phyloP scores from a whole-genome alignment of 2,113 vertebrate genomes.

The Rhabdomys dilectus region DNA sequence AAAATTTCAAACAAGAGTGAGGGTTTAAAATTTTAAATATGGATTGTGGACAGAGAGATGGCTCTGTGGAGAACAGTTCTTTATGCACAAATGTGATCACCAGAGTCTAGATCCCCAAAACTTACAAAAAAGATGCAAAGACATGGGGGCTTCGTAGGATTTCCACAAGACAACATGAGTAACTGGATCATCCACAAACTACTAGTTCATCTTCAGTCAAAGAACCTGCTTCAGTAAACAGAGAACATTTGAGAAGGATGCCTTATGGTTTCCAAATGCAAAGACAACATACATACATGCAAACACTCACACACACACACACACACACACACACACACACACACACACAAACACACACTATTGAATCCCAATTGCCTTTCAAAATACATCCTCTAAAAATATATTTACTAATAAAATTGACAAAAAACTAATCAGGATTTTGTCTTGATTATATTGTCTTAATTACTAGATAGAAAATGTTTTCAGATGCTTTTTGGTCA shows the following conservation, averaged over 20 bases:
- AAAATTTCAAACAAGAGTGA: not conserved
- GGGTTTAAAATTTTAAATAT: not conserved
- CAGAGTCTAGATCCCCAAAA: not conserved
- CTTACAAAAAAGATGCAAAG: not conserved
- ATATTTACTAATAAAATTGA: not conserved
- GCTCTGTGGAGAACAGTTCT: not conserved
- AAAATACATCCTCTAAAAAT: not conserved
- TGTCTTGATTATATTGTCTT: slow-evolving; percentile 22
- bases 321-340: not conserved
- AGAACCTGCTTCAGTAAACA: too few species aligned
- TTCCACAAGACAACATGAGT: not conserved
- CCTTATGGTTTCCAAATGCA: not conserved
- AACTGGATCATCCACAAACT: not conserved
- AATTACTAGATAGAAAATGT: not conserved
- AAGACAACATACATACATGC: too few species aligned
- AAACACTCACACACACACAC: not conserved
- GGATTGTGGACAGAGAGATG: not conserved
- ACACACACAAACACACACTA: not conserved
- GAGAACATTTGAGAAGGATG: too few species aligned
- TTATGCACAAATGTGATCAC: not conserved
- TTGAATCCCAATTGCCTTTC: not conserved
- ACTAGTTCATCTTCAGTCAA: too few species aligned
- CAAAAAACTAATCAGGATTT: not conserved
- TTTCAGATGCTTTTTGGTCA: not conserved
- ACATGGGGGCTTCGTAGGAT: too few species aligned